Evolutionary conservation across 64 coral and sea anemone genomes (phyloP), one percentile per base, ranked within the genome.

Genomic region (Stylophora pistillata): DNA sequence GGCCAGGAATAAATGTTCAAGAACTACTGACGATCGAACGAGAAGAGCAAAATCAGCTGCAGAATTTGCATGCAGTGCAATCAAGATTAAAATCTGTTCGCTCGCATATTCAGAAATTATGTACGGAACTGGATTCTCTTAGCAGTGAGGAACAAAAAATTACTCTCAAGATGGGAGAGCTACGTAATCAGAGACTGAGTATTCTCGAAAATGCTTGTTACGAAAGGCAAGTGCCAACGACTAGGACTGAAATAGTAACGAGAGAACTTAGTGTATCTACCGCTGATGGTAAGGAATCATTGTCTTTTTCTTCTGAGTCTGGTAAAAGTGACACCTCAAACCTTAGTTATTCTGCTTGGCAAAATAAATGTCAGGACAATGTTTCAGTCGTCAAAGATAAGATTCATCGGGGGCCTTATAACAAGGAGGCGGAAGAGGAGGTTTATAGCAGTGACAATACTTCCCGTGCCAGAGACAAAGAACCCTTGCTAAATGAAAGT

Each of bases 21-120:
- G 81, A 86, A 59, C 59, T 97, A 30, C 81, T 97, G 54, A 78
- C 53, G 23, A 85, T 97, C 14, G 95, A 97, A 90, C 81, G 79
- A 34, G 91, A 97, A 37, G 95, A 97, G 18, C 95, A 90, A 90
- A 86, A 86, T 18, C 95, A 97, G 72, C 56, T 93, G 52, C 90
- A 97, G 58, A 74, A 85, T 64, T 62, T 97, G 13, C 82, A 97
- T 28, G 77, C 74, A 0, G 84, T 93, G n/a, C 95, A 93, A 71
- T 85, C 81, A 7, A 74, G 89, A 41, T 59, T 89, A 71, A 93
- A 93, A 86, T 71, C 61, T 56, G 89, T 91, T 15, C 80, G 88
- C 9, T 56, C 90, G 11, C 90, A 93, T 23, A 93, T 97, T 54
- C 95, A 97, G 71, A 86, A 92, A 32, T 56, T 97, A 15, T 93